Evolutionary conservation across 1,140 invertebrate genomes (phyloP), one percentile per base, ranked within the genome.

Genomic region (Mycetomoellerius zeteki): DNA sequence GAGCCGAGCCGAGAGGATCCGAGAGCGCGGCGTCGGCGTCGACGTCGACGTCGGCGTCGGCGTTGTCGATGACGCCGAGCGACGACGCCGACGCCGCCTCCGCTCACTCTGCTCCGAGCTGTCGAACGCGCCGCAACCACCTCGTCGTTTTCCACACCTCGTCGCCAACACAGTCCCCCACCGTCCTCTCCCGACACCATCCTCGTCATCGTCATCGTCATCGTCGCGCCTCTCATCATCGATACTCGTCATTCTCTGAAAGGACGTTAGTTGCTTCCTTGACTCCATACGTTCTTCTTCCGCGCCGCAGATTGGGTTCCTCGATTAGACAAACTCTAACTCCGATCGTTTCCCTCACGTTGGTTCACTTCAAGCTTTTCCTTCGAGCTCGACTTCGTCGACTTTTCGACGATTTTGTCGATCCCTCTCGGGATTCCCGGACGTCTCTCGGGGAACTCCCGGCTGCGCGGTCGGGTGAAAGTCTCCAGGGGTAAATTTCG

Each of bases 21-120:
- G 88, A 88, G 64, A 14, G 50, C 52, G 52, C 65, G 69, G 85
- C 89, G 81, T 85, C 92, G 60, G 86, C 80, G 69, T 73, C 86
- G 60, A 71, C 91, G 37, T 86, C 93, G 37, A 80, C 91, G 47
- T 91, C 91, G 58, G 81, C 89, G 62, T 47, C 88, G 87, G 43
- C 75, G 64, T 81, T 86, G 24, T 86, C 93, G 43, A 88, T 89
- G 60, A 89, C 90, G 56, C 87, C 88, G 54, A 24, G 52, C 88
- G 88, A 50, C 69, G 85, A 65, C 69, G 64, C 84, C 86, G 85
- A 62, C 76, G 80, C 24, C 78, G 85, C 76, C 77, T 75, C 84
- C 87, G 89, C 89, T 93, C 93, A 94, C 90, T 94, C 91, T 92
- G 93, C 93, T 91, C 90, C 89, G 92, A 93, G 90, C 93, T 92